A percentile compares a stretch with the other conserved stretches of the same genome.
phyloP scores from a whole-genome alignment of 2,797 vertebrate genomes.

The Spinus pinus region DNA sequence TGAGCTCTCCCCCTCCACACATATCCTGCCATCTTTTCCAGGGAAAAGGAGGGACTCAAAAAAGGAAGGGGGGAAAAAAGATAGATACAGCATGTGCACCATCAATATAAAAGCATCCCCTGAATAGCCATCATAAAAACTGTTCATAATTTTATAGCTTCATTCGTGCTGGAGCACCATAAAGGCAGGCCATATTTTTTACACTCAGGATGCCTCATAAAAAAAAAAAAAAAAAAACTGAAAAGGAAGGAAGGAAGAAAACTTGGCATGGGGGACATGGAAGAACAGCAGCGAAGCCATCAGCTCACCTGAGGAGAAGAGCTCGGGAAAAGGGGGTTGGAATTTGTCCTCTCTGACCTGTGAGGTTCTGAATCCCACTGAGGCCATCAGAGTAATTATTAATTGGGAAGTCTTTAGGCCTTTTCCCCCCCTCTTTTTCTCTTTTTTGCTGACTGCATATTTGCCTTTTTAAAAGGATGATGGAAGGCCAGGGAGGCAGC shows the following conservation, averaged over 20 bases:
- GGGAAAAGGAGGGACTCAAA: constrained; percentile 58
- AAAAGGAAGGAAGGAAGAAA: not conserved
- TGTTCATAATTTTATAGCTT: constrained; percentile 99
- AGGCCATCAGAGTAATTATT: constrained; percentile 74
- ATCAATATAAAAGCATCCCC: constrained; percentile 99
- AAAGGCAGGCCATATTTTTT: constrained; percentile 98
- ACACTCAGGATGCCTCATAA: constrained; percentile 84
- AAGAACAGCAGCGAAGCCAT: not conserved
- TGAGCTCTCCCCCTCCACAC: not conserved
- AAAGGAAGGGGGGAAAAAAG: constrained; percentile 52
- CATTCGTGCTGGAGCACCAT: constrained; percentile 97
- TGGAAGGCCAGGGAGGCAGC: constrained; percentile 46
- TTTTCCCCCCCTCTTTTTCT: not conserved
- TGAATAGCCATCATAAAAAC: constrained; percentile 99
- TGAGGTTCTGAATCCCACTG: constrained; percentile 47
- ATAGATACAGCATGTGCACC: constrained; percentile 96
- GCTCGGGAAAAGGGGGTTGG: constrained; percentile 76
- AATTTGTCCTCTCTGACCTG: constrained; percentile 74
- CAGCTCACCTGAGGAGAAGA: constrained; percentile 65
- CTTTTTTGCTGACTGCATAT: constrained; percentile 73
- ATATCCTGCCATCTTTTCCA: not conserved
- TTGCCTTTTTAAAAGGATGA: constrained; percentile 73
- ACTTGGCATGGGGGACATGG: constrained; percentile 46
- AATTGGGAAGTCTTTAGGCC: constrained; percentile 71
- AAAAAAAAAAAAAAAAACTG: constrained; percentile 35